Base-by-base conservation (phyloP, 1,140 invertebrate species). In the Lycorma delicatula region DNA sequence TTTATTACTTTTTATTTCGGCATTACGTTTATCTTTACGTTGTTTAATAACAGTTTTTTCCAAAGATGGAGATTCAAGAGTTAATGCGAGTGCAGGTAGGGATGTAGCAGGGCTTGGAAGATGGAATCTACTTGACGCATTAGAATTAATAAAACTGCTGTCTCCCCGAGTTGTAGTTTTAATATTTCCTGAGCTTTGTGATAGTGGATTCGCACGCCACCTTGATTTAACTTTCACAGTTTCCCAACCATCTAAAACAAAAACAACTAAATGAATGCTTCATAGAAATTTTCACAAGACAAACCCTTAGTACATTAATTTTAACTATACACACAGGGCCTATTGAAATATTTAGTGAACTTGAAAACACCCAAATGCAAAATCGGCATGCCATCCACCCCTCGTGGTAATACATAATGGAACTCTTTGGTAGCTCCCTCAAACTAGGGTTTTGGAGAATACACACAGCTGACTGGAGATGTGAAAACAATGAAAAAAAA, bases 221-320 rank as follows among this genome's bases (percentile, higher is more conserved):
- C 55, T 54, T 2, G 60, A 64, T 27, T 78, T 74, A 53, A 79
- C 73, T 7, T 80, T 75, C 0, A 85, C 83, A 7, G 78, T 83
- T 70, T 84, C 81, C 83, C 82, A 85, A 2, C 82, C 83, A 57
- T 82, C 75, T 74, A 44, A 56, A 64, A 52, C 74, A 18, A 18
- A 47, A 49, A 49, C 13, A n/a, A n/a, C n/a, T n/a, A n/a, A n/a
- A n/a, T n/a, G n/a, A n/a, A n/a, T n/a, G n/a, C n/a, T n/a, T n/a
- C n/a, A n/a, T n/a, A n/a, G n/a, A n/a, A n/a, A n/a, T n/a, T n/a
- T n/a, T n/a, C n/a, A n/a, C n/a, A n/a, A n/a, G n/a, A n/a, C n/a
- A n/a, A n/a, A n/a, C n/a, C n/a, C n/a, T n/a, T n/a, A n/a, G n/a
- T n/a, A n/a, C n/a, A n/a, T n/a, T n/a, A n/a, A n/a, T n/a, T n/a